Evolutionary conservation across 2,113 vertebrate genomes (phyloP), one percentile per base, ranked within the genome.

Genomic region (Benitochromis conjunctus): DNA sequence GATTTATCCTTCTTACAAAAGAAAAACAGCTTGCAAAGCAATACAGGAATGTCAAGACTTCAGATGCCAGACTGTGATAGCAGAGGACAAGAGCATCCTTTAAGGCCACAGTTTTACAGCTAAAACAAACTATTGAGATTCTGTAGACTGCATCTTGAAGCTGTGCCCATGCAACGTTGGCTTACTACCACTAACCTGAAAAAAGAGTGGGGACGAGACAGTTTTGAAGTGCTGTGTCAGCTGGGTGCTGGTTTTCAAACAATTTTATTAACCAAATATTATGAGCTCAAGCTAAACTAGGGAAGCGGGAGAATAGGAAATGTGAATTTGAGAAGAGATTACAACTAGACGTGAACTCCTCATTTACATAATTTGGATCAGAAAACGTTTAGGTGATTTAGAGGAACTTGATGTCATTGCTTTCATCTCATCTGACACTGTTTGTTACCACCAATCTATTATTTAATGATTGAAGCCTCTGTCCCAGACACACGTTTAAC

Each of bases 11-110:
- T 31, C 69, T n/a, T 31, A 85, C 71, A 85, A 81, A 53, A 43
- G 14, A 36, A 57, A 84, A 83, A 82, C 74, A 14, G 58, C 79
- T 71, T 60, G 43, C 79, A 93, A 90, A 91, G 90, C 89, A 93
- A 90, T 16, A 53, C 54, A 74, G 81, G 90, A 94, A 92, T 91
- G 89, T 90, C 79, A 62, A 93, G 91, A 76, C 36, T 5, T 57
- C 66, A 84, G 93, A 95, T 94, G 76, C 87, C 89, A 90, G 89
- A 91, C 84, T 54, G 38, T 83, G 90, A 94, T 94, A 92, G 31
- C 21, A n/a, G 26, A 55, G 80, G 81, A 86, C 41, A 80, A 80
- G 82, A 89, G 74, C 64, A 71, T 84, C 81, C 62, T 81, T 81
- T 57, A 56, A 83, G 56, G 53, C 66, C 48, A 19, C 6, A 9